Base-by-base conservation (phyloP, 2,797 vertebrate genomes). In the Mus spretus region DNA sequence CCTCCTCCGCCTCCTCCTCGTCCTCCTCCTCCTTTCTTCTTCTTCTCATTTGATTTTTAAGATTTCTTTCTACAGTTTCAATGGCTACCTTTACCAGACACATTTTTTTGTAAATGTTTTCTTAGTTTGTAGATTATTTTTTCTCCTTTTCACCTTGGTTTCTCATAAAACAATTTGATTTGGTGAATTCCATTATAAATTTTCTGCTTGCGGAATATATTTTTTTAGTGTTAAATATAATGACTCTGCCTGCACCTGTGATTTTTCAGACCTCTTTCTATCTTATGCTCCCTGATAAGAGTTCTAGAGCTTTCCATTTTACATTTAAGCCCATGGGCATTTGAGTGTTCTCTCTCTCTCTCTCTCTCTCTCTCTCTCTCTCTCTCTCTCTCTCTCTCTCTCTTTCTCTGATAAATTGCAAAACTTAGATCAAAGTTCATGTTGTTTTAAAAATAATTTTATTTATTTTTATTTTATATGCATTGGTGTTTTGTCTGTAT, bases 131-230 rank as follows among this genome's bases (percentile, higher is more conserved):
- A 79, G 22, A 19, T 53, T 80, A 44, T n/a, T 88, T 82, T 80
- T 72, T 22, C 79, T 50, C 8, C 53, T 77, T 13, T 55, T 72
- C 9, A 50, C 17, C 31, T n/a, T 47, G 31, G 20, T 78, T 57
- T 80, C 82, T 75, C n/a, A 53, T 24, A 88, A 31, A 88, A 92
- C 50, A 10, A 4, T 81, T 91, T 89, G 80, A 81, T 85, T 89
- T 90, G n/a, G 13, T 63, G 24, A 77, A 55, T 5, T 47, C 22
- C 12, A 37, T 22, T 67, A 91, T 44, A 15, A 59, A 0, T 50
- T 86, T 95, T 95, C 61, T 65, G 44, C 74, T 92, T 78, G 5
- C 61, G 61, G 34, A 37, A 74, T 31, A 19, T 28, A 28, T 44
- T 11, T 88, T 79, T 87, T 84, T 79, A 40, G 34, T 15, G 14